A percentile compares a stretch with the other conserved stretches of the same genome.
Evolutionary conservation across 2,797 vertebrate genomes (phyloP).

Genomic region (Adelosebastes latens): DNA sequence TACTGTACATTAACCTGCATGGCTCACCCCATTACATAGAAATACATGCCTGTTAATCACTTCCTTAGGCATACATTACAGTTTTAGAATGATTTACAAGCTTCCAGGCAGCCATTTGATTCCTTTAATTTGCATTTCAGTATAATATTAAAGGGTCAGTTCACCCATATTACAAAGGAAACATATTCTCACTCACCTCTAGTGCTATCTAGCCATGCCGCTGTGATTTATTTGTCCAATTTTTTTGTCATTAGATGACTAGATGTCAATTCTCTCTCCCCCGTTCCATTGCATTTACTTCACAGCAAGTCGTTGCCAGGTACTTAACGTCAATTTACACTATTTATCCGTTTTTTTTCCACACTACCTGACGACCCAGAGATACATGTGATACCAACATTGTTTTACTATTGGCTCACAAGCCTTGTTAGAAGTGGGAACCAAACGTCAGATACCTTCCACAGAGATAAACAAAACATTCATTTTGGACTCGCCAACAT

Average conservation of each 20-base stretch:
- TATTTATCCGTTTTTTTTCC: no score
- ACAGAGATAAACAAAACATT: no score
- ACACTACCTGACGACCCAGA: no score
- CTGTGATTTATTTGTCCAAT: no score
- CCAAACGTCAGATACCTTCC: no score
- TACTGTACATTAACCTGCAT: neutral
- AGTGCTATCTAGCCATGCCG: neutral
- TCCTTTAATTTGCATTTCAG: neutral
- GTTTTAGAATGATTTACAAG: neutral
- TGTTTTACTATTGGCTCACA: no score
- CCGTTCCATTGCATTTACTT: no score
- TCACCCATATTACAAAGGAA: neutral
- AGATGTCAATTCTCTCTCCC: no score
- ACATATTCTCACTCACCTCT: neutral
- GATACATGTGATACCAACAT: no score
- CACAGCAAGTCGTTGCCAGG: no score
- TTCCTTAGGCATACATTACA: neutral
- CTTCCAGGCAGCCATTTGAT: neutral
- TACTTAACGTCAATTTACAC: no score
- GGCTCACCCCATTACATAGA: neutral
- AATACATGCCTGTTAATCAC: neutral
- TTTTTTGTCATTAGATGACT: neutral
- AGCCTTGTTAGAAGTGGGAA: no score
- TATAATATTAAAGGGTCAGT: neutral
- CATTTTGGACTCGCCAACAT: accelerated